These are phyloP conservation scores for Caenorhabditis uteleia DNA, from an alignment of 2,888 invertebrate genomes.

Conservation along the genomic window DNA sequence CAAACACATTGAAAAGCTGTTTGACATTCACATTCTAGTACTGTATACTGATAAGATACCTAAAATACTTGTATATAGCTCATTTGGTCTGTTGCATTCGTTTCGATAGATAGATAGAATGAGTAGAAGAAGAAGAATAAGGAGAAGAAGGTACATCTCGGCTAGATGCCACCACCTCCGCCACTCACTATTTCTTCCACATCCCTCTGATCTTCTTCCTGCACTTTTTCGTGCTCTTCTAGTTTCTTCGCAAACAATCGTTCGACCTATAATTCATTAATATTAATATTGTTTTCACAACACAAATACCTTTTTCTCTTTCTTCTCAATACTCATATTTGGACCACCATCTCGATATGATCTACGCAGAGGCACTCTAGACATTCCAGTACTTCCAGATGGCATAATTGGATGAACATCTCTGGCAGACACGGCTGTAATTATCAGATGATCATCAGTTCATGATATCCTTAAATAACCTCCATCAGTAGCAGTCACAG, in stretches of 20 bases:
- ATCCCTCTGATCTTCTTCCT: neutral
- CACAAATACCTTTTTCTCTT: conserved; percentile 46
- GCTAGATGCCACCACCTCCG: conserved; percentile 1
- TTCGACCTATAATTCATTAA: conserved; percentile 24
- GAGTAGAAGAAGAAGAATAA: conserved; percentile 18
- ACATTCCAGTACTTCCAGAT: conserved; percentile 18
- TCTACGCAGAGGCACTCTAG: conserved; percentile 36
- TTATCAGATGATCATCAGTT: no score
- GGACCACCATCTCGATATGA: conserved; percentile 45
- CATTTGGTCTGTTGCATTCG: no score
- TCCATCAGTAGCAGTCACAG: neutral
- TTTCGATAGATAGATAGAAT: no score
- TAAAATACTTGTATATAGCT: no score
- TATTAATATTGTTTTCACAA: neutral
- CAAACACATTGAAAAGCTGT: no score
- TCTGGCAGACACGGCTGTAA: conserved; percentile 38
- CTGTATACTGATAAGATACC: no score
- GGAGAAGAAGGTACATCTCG: neutral
- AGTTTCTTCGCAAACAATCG: conserved; percentile 27
- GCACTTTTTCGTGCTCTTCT: conserved; percentile 1
- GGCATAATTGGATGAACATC: conserved; percentile 39
- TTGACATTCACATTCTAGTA: no score
- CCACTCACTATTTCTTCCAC: conserved; percentile 40
- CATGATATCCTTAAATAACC: neutral
- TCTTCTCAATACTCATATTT: conserved; percentile 38